Percentiles rank a stretch among this genome's conserved stretches.
phyloP scores from a whole-genome alignment of 1,140 invertebrate genomes.

The Euschistus heros region DNA sequence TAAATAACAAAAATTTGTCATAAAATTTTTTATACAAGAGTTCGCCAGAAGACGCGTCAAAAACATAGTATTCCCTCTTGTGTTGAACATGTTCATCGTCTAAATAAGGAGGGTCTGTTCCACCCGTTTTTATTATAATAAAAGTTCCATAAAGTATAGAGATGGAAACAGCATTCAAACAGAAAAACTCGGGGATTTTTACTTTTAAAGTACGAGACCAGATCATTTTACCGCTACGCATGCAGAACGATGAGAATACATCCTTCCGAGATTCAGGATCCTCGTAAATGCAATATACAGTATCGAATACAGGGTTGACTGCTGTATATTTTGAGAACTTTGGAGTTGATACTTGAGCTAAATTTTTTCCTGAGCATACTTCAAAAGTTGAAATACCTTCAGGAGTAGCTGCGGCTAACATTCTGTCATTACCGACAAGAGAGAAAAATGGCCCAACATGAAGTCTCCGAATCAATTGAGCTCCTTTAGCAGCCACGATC shows the following conservation, averaged over 20 bases:
- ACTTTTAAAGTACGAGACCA: neutral
- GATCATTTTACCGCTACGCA: neutral
- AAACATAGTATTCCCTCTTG: neutral
- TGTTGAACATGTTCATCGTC: neutral
- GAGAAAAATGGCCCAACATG: neutral
- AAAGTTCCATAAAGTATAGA: neutral
- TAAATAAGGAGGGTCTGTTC: neutral
- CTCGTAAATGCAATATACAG: neutral
- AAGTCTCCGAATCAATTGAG: neutral
- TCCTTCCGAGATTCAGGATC: constrained; percentile 4
- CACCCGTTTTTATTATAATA: neutral
- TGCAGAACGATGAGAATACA: neutral
- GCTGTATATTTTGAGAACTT: neutral
- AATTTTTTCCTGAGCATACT: neutral
- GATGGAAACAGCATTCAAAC: neutral
- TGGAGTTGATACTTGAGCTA: neutral
- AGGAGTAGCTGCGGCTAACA: neutral
- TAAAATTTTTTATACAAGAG: neutral
- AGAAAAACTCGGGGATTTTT: neutral
- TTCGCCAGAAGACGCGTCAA: neutral
- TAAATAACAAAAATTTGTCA: neutral
- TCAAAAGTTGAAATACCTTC: neutral
- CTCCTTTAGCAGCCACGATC: neutral
- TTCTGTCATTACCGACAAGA: neutral
- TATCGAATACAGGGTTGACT: neutral